These are phyloP conservation scores for Bombus difficillimus DNA, from an alignment of 1,140 invertebrate genomes.

Conservation along the genomic window DNA sequence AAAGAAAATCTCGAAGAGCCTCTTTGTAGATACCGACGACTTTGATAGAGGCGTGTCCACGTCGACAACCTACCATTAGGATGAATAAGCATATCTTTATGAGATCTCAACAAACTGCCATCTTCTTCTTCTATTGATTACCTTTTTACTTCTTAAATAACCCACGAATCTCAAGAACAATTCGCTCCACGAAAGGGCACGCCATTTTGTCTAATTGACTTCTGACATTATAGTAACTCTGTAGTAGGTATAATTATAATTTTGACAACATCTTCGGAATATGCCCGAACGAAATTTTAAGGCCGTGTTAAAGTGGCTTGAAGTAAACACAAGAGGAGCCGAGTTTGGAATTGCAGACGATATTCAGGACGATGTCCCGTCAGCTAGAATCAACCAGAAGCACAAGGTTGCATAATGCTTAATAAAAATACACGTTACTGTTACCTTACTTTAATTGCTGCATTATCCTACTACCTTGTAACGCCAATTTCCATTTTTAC, in stretches of 20 bases:
- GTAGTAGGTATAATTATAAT: no score
- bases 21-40: conserved; percentile 58
- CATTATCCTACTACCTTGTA: conserved; percentile 6
- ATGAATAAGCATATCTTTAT: conserved; percentile 67
- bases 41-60: conserved; percentile 61
- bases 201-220: background rate
- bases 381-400: background rate
- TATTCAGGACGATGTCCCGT: background rate
- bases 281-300: no score
- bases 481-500: background rate
- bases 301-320: background rate
- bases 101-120: conserved; percentile 56
- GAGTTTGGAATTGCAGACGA: background rate
- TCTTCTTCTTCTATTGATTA: conserved; percentile 28
- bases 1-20: conserved; percentile 34
- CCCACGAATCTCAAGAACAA: background rate
- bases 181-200: background rate
- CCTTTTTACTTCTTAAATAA: conserved; percentile 24
- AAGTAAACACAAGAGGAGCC: background rate
- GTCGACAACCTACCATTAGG: conserved; percentile 64
- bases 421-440: conserved; percentile 11
- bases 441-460: conserved; percentile 23
- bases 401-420: conserved; percentile 5
- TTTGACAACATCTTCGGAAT: no score
- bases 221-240: no score